phyloP scores from a whole-genome alignment of 1,140 invertebrate species.

The Procambarus virginalis region DNA sequence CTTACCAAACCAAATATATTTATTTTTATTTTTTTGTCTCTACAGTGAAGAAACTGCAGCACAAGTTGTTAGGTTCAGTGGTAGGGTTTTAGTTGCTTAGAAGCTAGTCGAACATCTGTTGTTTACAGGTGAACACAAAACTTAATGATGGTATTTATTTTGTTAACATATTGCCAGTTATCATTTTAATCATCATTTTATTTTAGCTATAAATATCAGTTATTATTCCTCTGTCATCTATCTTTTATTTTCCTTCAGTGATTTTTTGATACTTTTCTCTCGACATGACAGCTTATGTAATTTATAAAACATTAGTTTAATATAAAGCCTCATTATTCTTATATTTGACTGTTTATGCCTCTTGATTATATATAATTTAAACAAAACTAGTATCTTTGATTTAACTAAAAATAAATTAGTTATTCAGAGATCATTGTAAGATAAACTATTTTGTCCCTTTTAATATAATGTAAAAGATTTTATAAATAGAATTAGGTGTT shows the following conservation, averaged over 20 bases:
- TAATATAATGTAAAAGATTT: slow-evolving; percentile 3
- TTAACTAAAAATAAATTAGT: background rate
- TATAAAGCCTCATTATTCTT: background rate
- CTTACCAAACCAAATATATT: slow-evolving; percentile 35
- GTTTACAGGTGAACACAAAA: slow-evolving; percentile 48
- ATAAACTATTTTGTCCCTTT: background rate
- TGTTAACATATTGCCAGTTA: background rate
- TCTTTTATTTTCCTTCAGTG: slow-evolving; percentile 10
- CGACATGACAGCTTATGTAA: background rate
- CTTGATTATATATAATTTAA: background rate
- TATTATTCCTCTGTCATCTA: background rate
- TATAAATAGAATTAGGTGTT: slow-evolving; percentile 8
- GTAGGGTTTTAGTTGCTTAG: slow-evolving; percentile 26
- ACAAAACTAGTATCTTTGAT: background rate
- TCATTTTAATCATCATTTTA: background rate
- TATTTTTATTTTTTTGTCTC: slow-evolving; percentile 20
- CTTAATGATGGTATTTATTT: slow-evolving; percentile 36
- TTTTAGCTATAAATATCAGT: background rate
- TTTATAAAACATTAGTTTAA: background rate
- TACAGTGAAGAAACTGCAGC: slow-evolving; percentile 16
- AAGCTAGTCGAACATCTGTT: slow-evolving; percentile 64
- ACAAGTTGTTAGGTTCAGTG: slow-evolving; percentile 27
- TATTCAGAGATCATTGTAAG: background rate
- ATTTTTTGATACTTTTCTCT: background rate
- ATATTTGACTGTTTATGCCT: background rate